Conservation (phyloP, 2,113 vertebrate species). For the Notothenia rossii region DNA sequence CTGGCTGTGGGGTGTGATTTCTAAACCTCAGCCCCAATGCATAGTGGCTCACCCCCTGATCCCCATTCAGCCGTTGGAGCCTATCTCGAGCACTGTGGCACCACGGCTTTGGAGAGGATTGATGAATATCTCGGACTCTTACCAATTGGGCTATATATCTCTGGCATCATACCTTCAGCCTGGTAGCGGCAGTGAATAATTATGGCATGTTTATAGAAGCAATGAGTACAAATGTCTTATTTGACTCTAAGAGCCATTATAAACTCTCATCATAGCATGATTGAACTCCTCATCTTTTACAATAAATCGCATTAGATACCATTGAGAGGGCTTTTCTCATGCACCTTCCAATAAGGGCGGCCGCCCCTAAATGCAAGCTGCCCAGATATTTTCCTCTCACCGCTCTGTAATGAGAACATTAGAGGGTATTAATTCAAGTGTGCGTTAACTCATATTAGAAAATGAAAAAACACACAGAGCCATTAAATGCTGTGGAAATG, state of each 20-base stretch:
- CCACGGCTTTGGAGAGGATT: slow-evolving; percentile 62
- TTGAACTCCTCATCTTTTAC: slow-evolving; percentile 45
- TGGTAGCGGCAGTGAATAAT: slow-evolving; percentile 73
- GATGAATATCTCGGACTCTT: slow-evolving; percentile 75
- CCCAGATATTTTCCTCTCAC: slow-evolving; percentile 2
- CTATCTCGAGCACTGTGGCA: slow-evolving; percentile 64
- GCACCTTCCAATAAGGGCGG: slow-evolving; percentile 18
- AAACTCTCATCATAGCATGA: slow-evolving; percentile 44
- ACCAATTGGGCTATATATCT: slow-evolving; percentile 77
- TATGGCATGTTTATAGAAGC: slow-evolving; percentile 78
- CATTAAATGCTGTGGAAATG: slow-evolving; percentile 52
- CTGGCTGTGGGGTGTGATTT: slow-evolving; percentile 39
- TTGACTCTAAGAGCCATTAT: slow-evolving; percentile 59
- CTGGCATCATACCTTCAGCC: slow-evolving; percentile 75
- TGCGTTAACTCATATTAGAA: slow-evolving; percentile 57
- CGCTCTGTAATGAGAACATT: slow-evolving; percentile 60
- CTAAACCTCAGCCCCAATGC: slow-evolving; percentile 61
- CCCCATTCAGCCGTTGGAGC: slow-evolving; percentile 66
- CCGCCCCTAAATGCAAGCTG: slow-evolving; percentile 47
- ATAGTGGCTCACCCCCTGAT: slow-evolving; percentile 71
- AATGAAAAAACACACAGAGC: slow-evolving; percentile 56
- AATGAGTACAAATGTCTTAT: slow-evolving; percentile 71
- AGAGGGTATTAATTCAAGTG: slow-evolving; percentile 70
- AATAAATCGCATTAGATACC: slow-evolving; percentile 7
- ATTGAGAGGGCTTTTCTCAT: slow-evolving; percentile 30